Conservation (phyloP, 2,113 vertebrate genomes). For the Athene noctua region DNA sequence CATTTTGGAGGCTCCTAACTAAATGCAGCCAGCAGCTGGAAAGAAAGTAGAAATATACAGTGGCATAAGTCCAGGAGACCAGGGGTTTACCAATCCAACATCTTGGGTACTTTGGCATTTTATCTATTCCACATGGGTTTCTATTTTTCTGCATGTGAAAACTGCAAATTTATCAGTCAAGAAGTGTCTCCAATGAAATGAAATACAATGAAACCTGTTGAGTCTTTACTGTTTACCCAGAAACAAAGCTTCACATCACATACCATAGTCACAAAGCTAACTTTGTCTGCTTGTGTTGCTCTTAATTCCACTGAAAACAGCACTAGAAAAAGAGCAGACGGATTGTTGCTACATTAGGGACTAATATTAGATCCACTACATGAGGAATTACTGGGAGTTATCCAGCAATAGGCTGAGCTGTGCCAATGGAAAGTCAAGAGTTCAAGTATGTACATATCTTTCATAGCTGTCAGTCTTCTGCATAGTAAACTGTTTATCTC, state of each 20-base stretch:
- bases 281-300: background rate
- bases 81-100: background rate
- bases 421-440: constrained; percentile 56
- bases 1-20: background rate
- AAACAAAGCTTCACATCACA: background rate
- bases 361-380: constrained; percentile 16
- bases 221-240: background rate
- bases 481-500: background rate
- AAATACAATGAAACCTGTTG: background rate
- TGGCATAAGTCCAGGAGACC: background rate
- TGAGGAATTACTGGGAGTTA: constrained; percentile 38
- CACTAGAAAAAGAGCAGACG: background rate
- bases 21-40: background rate
- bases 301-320: background rate
- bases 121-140: background rate
- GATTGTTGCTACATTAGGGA: background rate
- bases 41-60: background rate
- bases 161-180: background rate
- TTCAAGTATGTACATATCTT: constrained; percentile 17
- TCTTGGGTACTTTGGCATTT: background rate
- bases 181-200: background rate
- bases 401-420: constrained; percentile 21
- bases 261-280: background rate
- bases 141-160: background rate
- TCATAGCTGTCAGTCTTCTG: constrained; percentile 15